Percentiles rank a stretch among this genome's conserved stretches.
phyloP scores from a whole-genome alignment of 2,113 vertebrate species.

The Cyprinus carpio region DNA sequence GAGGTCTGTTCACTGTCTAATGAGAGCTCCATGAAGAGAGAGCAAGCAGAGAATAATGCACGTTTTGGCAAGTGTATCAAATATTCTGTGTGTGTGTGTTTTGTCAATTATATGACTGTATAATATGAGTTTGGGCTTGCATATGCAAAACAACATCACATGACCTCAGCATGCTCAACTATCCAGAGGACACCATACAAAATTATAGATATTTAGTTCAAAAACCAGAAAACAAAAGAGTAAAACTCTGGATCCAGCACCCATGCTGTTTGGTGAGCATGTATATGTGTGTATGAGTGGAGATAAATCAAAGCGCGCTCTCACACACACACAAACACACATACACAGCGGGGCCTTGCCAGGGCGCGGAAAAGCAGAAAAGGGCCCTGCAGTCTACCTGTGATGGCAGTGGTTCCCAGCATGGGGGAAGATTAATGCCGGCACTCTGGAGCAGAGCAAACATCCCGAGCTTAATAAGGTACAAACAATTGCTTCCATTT shows the following conservation, averaged over 20 bases:
- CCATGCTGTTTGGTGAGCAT: constrained; percentile 26
- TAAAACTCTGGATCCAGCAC: constrained; percentile 6
- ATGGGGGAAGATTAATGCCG: constrained; percentile 78
- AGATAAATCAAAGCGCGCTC: constrained; percentile 52
- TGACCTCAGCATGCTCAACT: constrained; percentile 17
- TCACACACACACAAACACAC: constrained; percentile 6
- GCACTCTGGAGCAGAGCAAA: constrained; percentile 80
- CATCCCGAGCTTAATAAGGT: constrained; percentile 83
- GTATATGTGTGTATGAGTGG: constrained; percentile 36
- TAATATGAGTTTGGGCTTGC: not conserved
- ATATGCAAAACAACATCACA: constrained; percentile 7
- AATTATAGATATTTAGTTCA: constrained; percentile 22
- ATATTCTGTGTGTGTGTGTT: not conserved
- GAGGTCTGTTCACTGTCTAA: constrained; percentile 63
- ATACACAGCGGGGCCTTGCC: constrained; percentile 54
- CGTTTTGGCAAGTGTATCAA: constrained; percentile 26
- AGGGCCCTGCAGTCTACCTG: constrained; percentile 53
- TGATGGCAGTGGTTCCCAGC: constrained; percentile 63
- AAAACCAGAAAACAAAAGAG: constrained; percentile 30
- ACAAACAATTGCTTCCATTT: constrained; percentile 83
- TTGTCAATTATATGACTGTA: constrained; percentile 3
- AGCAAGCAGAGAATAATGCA: constrained; percentile 63
- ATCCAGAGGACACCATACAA: constrained; percentile 22
- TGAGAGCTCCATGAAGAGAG: constrained; percentile 67
- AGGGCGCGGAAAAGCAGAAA: constrained; percentile 43